Evolutionary conservation across 2,113 vertebrate genomes (phyloP), one percentile per base, ranked within the genome.

Genomic region (Mormyrus iriodes): DNA sequence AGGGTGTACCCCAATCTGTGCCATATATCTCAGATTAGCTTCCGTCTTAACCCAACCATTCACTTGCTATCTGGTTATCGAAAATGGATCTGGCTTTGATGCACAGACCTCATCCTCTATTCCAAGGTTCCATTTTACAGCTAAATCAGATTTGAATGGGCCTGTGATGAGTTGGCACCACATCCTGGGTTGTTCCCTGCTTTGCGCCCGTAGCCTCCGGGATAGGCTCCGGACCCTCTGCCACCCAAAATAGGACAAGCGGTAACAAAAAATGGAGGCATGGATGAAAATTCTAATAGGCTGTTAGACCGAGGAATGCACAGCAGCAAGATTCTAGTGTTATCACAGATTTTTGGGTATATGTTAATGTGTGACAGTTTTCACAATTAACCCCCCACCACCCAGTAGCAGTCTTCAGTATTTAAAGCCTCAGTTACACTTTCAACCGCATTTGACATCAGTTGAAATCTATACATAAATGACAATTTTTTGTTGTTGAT

Each of bases 401-500:
- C 53, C 1, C 7, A 76, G 19, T 52, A 27, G 42, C n/a, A 3
- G 2, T 35, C 49, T 0, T 39, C 46, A 39, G 15, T 17, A 87
- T 42, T 24, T 61, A 2, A 42, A 58, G 15, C 13, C 53, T 42
- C 51, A 82, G 17, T n/a, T 6, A 73, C 13, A 13, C 24, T n/a
- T 35, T 73, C 53, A 87, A 61, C 85, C 82, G n/a, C 6, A 53
- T 31, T 86, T 24, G 12, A 53, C 24, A 39, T 87, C 48, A 17
- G 51, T 7, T 61, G n/a, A 24, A 21, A 35, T 53, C 49, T 85
- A 65, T 52, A 84, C 91, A 90, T 92, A 93, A 93, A 90, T 92
- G 91, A 93, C 52, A 92, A 4, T 52, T 46, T 85, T 86, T 89
- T 88, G 46, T 91, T 73, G 48, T 91, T 76, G n/a, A 92, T 94